Percentiles rank a stretch among this genome's conserved stretches.
Conservation (phyloP, 1,140 invertebrate species). For the Asobara japonica region DNA sequence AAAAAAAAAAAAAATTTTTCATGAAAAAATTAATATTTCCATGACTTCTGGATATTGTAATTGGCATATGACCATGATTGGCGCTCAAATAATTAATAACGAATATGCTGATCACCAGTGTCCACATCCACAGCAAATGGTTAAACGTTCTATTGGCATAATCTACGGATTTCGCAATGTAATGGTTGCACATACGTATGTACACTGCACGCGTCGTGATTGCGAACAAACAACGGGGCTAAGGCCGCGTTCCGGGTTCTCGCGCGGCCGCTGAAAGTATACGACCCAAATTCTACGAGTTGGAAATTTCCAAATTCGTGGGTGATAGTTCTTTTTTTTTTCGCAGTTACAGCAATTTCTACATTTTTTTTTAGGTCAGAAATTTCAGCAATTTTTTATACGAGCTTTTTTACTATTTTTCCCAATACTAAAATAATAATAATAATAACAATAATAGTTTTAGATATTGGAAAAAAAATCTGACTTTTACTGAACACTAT, state of each 20-base stretch:
- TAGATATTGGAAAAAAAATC: too few relatives aligned
- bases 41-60: too few relatives aligned
- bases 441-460: too few relatives aligned
- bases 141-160: not conserved
- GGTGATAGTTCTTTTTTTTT: not conserved
- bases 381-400: too few relatives aligned
- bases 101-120: not conserved
- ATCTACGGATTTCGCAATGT: constrained; percentile 22
- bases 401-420: too few relatives aligned
- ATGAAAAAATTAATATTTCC: too few relatives aligned
- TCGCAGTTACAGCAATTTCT: not conserved
- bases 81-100: not conserved
- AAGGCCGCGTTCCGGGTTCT: constrained; percentile 35
- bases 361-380: not conserved
- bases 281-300: constrained; percentile 19
- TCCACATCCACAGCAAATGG: not conserved
- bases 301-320: constrained; percentile 15
- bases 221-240: constrained; percentile 35
- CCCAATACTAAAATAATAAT: too few relatives aligned
- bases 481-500: too few relatives aligned
- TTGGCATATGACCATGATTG: too few relatives aligned
- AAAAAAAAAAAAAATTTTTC: too few relatives aligned
- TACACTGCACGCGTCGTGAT: constrained; percentile 26
- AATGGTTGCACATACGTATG: constrained; percentile 6
- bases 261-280: constrained; percentile 6